Conservation (phyloP, 2,797 vertebrate species). For the Bufotes viridis region DNA sequence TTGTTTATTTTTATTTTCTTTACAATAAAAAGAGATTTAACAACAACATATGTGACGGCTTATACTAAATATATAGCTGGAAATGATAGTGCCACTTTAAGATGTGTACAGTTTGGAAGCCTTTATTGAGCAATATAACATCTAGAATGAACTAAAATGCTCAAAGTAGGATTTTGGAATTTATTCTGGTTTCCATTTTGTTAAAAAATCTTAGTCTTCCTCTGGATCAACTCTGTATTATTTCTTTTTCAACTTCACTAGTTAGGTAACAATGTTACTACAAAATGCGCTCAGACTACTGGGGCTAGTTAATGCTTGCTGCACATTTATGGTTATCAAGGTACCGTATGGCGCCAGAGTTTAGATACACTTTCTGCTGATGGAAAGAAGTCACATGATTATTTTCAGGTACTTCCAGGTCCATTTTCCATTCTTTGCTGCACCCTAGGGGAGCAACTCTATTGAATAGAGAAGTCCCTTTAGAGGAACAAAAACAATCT, state of each 20-base stretch:
- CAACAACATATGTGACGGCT: too few relatives aligned
- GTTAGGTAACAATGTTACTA: neutral
- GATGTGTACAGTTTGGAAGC: neutral
- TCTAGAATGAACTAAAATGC: too few relatives aligned
- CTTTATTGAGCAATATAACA: neutral
- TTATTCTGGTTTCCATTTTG: too few relatives aligned
- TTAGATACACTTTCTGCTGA: neutral
- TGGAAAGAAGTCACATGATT: neutral
- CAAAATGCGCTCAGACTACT: neutral
- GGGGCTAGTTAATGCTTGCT: neutral
- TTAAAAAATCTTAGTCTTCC: too few relatives aligned
- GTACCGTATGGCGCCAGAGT: neutral
- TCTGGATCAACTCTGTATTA: neutral
- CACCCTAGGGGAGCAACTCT: conserved; percentile 33
- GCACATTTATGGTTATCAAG: neutral
- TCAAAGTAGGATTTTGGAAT: too few relatives aligned
- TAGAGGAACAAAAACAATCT: conserved; percentile 43
- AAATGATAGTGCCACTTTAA: neutral
- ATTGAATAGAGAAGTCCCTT: conserved; percentile 35
- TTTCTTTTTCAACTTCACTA: neutral
- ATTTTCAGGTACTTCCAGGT: neutral
- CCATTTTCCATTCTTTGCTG: conserved; percentile 37
- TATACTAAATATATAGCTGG: neutral
- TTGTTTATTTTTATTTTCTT: too few relatives aligned
- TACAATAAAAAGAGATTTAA: too few relatives aligned